Conservation (phyloP, 2,113 vertebrate genomes). For the Campylomormyrus tamandua region DNA sequence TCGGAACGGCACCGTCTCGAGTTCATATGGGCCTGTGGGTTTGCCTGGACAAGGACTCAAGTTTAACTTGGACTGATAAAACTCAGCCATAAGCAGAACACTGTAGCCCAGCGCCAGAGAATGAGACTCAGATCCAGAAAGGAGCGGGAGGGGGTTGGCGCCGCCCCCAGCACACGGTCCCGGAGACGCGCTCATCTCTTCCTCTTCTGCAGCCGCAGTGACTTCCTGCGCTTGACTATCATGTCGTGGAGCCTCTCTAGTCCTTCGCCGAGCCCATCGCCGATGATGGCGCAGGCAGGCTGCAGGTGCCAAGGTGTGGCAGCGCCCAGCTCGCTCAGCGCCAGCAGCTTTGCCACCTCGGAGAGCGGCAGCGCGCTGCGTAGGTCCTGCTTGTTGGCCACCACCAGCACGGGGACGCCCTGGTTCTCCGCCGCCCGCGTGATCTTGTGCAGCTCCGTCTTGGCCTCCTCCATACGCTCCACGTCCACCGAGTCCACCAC, state of each 20-base stretch:
- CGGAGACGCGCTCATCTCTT: slow-evolving; percentile 73
- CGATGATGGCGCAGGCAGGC: slow-evolving; percentile 87
- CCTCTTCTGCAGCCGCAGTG: slow-evolving; percentile 82
- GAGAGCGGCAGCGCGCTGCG: slow-evolving; percentile 75
- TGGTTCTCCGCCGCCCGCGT: slow-evolving; percentile 87
- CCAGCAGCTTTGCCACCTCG: slow-evolving; percentile 80
- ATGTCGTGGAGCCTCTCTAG: slow-evolving; percentile 85
- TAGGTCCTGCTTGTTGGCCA: slow-evolving; percentile 93
- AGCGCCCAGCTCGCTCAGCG: slow-evolving; percentile 73
- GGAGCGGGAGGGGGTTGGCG: no score
- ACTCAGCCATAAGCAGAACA: slow-evolving; percentile 22
- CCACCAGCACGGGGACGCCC: slow-evolving; percentile 84
- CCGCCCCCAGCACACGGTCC: background rate
- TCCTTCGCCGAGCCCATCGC: slow-evolving; percentile 85
- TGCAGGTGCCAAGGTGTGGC: slow-evolving; percentile 89
- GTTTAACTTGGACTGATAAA: slow-evolving; percentile 33
- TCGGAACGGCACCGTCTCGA: background rate
- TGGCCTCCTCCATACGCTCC: slow-evolving; percentile 88
- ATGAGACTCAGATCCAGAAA: background rate
- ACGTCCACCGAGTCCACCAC: slow-evolving; percentile 89
- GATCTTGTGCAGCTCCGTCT: slow-evolving; percentile 90
- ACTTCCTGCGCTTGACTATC: slow-evolving; percentile 84
- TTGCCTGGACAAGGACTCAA: background rate
- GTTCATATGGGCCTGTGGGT: background rate
- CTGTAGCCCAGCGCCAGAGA: background rate